phyloP scores from a whole-genome alignment of 2,888 invertebrate species.

The Odontocerum albicorne region DNA sequence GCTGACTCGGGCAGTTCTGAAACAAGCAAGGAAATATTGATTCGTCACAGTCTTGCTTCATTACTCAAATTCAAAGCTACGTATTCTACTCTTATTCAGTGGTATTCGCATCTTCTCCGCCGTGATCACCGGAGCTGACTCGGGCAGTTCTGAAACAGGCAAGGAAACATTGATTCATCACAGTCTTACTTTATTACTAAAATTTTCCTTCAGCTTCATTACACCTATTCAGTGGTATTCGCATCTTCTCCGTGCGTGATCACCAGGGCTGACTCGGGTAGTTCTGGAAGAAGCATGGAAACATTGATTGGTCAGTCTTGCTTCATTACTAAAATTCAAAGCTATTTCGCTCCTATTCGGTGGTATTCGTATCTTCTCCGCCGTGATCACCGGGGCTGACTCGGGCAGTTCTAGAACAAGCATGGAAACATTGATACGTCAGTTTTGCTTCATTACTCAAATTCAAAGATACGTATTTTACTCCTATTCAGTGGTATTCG shows the following conservation, averaged over 20 bases:
- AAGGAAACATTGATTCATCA: not conserved
- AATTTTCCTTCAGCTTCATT: no score
- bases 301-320: not conserved
- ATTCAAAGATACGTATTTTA: no score
- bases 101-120: constrained; percentile 70
- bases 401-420: constrained; percentile 64
- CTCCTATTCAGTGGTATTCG: no score
- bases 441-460: not conserved
- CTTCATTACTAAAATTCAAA: no score
- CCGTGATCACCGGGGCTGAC: constrained; percentile 61
- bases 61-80: no score
- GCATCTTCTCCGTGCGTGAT: constrained; percentile 66
- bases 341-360: no score
- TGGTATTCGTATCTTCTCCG: constrained; percentile 68
- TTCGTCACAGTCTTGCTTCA: not conserved
- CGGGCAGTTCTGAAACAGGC: constrained; percentile 62
- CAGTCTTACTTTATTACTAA: no score
- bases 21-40: constrained; percentile 3
- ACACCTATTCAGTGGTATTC: no score
- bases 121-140: constrained; percentile 61
- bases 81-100: no score
- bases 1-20: constrained; percentile 67
- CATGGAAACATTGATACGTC: no score
- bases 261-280: constrained; percentile 63
- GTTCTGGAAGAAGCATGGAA: constrained; percentile 49